These are phyloP conservation scores for Probosciger aterrimus DNA, from an alignment of 2,113 vertebrate species.

Conservation along the genomic window DNA sequence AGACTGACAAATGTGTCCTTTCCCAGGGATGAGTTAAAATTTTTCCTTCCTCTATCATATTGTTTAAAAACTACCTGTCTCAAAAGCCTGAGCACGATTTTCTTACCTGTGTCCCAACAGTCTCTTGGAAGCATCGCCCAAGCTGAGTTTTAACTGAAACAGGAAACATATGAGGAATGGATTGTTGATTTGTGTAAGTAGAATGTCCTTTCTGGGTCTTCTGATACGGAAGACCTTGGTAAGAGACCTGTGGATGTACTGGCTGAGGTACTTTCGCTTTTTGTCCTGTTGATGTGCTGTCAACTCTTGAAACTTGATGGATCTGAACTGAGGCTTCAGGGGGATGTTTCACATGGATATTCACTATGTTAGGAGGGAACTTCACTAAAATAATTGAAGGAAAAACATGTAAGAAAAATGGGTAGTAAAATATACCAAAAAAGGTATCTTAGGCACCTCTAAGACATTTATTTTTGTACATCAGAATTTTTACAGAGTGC, in stretches of 20 bases:
- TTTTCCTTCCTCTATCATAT: not conserved
- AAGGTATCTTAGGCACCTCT: not conserved
- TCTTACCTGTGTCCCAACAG: conserved; percentile 88
- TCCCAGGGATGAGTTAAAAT: not conserved
- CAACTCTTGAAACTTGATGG: conserved; percentile 95
- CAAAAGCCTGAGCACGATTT: not conserved
- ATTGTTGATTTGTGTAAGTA: conserved; percentile 84
- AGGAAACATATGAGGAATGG: conserved; percentile 84
- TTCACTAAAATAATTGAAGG: conserved; percentile 77
- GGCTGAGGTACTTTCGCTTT: conserved; percentile 80
- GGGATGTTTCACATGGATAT: conserved; percentile 97
- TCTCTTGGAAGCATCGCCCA: conserved; percentile 98
- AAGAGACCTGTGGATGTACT: conserved; percentile 79
- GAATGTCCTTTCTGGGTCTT: conserved; percentile 83
- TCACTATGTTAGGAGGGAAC: conserved; percentile 88
- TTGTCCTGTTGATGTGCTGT: conserved; percentile 79
- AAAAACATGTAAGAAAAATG: conserved; percentile 20
- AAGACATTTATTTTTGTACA: not conserved
- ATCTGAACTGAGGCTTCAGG: conserved; percentile 97
- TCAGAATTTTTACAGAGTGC: not conserved
- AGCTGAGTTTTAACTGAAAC: conserved; percentile 88
- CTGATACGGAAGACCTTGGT: conserved; percentile 84
- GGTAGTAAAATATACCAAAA: not conserved
- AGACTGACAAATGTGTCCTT: not conserved
- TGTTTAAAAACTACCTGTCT: not conserved